Evolutionary conservation across 2,797 vertebrate genomes (phyloP).

Genomic region (Cygnus olor): DNA sequence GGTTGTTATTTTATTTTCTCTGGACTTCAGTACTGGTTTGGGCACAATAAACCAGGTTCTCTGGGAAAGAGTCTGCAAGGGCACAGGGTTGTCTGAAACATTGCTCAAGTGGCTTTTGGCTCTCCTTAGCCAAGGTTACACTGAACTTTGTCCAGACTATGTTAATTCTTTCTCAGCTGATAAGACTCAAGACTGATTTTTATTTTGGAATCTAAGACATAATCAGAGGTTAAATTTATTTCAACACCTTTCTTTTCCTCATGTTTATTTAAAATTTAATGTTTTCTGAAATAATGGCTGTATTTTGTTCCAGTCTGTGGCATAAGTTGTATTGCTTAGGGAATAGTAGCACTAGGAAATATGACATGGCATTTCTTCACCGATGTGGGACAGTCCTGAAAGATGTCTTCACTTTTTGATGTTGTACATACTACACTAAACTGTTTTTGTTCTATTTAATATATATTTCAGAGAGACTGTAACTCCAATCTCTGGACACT

Average conservation of each 20-base stretch:
- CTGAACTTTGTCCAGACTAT: not conserved
- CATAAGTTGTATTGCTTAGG: not conserved
- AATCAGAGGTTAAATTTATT: not conserved
- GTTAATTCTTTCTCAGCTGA: not conserved
- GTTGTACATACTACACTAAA: not conserved
- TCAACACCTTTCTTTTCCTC: not conserved
- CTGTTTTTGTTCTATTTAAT: not conserved
- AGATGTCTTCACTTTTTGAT: not conserved
- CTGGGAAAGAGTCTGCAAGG: not conserved
- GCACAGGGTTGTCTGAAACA: not conserved
- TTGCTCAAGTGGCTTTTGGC: not conserved
- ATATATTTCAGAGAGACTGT: not conserved
- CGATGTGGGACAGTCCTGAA: not conserved
- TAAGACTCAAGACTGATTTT: not conserved
- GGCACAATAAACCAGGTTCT: not conserved
- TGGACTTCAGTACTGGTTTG: not conserved
- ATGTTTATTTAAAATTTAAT: not conserved
- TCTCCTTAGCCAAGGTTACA: not conserved
- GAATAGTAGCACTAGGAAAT: not conserved
- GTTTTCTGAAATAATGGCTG: not conserved
- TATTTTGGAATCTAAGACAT: not conserved
- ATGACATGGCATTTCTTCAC: not conserved
- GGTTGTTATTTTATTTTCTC: constrained; percentile 36
- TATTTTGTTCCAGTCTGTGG: not conserved
- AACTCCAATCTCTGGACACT: not conserved